A percentile compares a stretch with the other conserved stretches of the same genome.
These are phyloP conservation scores for Nasua narica DNA, from an alignment of 2,797 vertebrate species.

Conservation along the genomic window DNA sequence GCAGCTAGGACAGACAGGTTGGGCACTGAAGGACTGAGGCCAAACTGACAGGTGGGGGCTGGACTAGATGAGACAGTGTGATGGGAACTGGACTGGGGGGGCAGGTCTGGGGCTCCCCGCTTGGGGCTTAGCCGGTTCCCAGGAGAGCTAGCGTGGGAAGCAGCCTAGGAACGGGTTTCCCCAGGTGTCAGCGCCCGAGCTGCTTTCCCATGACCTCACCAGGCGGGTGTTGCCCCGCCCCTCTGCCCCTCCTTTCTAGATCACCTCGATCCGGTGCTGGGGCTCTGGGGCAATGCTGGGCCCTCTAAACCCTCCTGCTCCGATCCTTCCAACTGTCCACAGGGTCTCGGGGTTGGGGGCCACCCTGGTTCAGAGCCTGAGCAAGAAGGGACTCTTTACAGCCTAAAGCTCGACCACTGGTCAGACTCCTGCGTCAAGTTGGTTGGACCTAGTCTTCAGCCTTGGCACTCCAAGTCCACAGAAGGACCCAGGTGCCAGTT, in stretches of 20 bases:
- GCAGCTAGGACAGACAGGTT: background rate
- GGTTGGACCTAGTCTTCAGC: background rate
- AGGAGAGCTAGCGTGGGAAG: slow-evolving; percentile 76
- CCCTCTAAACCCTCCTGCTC: slow-evolving; percentile 18
- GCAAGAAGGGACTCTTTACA: background rate
- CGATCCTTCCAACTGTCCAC: background rate
- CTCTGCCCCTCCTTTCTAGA: slow-evolving; percentile 37
- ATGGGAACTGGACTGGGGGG: slow-evolving; percentile 41
- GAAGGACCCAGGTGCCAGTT: background rate
- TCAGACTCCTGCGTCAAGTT: background rate
- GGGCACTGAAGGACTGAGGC: background rate
- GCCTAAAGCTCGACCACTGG: background rate
- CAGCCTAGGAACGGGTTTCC: slow-evolving; percentile 78
- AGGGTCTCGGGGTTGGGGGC: background rate
- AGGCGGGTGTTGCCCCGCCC: slow-evolving; percentile 63
- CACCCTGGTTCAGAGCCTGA: background rate
- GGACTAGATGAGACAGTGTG: background rate
- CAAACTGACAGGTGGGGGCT: slow-evolving; percentile 4
- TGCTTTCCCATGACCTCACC: slow-evolving; percentile 80
- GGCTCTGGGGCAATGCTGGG: slow-evolving; percentile 5
- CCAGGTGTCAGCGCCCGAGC: slow-evolving; percentile 76
- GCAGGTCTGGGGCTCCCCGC: slow-evolving; percentile 35
- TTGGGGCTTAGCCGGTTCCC: slow-evolving; percentile 74
- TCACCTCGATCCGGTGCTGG: background rate
- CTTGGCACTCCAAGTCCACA: background rate